Base-by-base conservation (phyloP, 2,888 invertebrate genomes). In the Nomada fucata region DNA sequence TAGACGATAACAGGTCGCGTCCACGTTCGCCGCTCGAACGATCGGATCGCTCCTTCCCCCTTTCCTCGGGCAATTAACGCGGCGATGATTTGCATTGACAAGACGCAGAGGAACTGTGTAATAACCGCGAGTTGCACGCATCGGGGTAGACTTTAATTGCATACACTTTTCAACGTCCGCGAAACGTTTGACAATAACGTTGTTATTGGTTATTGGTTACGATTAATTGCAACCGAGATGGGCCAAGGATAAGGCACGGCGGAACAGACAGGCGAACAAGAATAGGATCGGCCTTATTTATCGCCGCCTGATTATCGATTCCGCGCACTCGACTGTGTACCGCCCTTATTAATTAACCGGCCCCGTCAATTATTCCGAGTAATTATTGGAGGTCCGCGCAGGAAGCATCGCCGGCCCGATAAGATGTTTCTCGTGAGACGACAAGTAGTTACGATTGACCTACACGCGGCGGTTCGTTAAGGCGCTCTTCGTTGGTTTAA, bases 401-500 rank as follows among this genome's bases (percentile, higher is more conserved):
- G 80, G 69, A 74, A 52, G 81, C 71, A 64, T 64, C 80, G 76
- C 69, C 72, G 47, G 63, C 11, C 60, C 67, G 77, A 71, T 76
- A 65, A 68, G 82, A 71, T 75, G 82, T 81, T 81, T 68, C 82
- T 76, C 76, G 52, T 29, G 47, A 23, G 68, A 76, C 71, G 82
- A 82, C 82, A 73, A 82, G 82, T 60, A 59, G 71, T 82, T 69
- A 82, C 76, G 68, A 72, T 76, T 76, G 72, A 44, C 42, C 47
- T 59, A 76, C 71, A 70, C 26, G 65, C 23, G 23, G 47, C 61
- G 52, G 71, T 53, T 81, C 70, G 76, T 47, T 68, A 70, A 50
- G 47, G 0, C 47, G 13, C 47, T 47, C 47, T 15, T 15, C 47
- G 47, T 20, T 15, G 23, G 26, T 53, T 68, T 73, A 73, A 80